These are phyloP conservation scores for Silurus asotus DNA, from an alignment of 2,113 vertebrate species.

Conservation along the genomic window DNA sequence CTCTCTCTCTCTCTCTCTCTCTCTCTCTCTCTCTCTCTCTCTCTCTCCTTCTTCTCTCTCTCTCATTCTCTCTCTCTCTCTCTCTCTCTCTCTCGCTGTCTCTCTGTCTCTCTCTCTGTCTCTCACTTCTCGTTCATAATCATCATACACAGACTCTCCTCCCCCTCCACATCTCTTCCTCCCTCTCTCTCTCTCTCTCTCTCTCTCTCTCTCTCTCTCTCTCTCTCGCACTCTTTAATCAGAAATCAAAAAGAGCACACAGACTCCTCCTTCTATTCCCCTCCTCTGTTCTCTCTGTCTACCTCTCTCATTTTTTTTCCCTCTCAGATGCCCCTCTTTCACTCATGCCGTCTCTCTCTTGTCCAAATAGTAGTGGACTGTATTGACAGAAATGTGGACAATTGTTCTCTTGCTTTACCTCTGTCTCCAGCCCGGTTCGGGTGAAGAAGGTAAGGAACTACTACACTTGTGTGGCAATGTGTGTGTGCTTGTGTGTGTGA, in stretches of 20 bases:
- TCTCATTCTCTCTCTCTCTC: too few species aligned
- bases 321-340: constrained; percentile 50
- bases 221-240: constrained; percentile 48
- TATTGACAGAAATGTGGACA: constrained; percentile 73
- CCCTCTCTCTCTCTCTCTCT: constrained; percentile 40
- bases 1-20: constrained; percentile 39
- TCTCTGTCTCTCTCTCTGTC: constrained; percentile 39
- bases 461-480: constrained; percentile 7
- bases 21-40: constrained; percentile 43
- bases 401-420: constrained; percentile 73
- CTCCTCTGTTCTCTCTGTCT: constrained; percentile 50
- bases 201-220: constrained; percentile 39
- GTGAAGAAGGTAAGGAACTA: constrained; percentile 76
- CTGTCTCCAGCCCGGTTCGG: constrained; percentile 73
- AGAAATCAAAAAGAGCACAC: constrained; percentile 64
- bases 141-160: constrained; percentile 57
- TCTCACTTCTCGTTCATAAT: constrained; percentile 55
- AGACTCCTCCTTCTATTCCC: constrained; percentile 65
- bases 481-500: not conserved
- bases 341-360: constrained; percentile 65
- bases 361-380: constrained; percentile 68
- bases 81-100: not conserved
- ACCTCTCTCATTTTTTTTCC: constrained; percentile 36
- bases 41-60: constrained; percentile 39
- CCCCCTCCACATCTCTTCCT: constrained; percentile 52